Evolutionary conservation across 2,888 invertebrate species (phyloP).

Genomic region (Bhutanitis thaidina): DNA sequence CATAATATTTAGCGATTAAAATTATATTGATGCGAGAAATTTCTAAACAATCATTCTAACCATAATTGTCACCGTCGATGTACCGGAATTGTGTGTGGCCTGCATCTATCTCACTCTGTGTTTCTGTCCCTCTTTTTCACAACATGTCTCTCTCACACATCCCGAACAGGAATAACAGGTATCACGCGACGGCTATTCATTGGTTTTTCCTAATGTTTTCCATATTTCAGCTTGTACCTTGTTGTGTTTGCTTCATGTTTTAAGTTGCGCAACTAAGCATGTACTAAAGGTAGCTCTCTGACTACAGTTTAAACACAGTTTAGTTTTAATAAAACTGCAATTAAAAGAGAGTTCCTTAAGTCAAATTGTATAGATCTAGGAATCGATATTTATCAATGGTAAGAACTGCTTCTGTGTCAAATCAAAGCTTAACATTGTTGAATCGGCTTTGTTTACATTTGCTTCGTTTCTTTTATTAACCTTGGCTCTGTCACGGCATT

Average conservation of each 20-base stretch:
- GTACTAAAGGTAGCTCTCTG: not conserved
- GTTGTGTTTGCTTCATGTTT: constrained; percentile 57
- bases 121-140: constrained; percentile 77
- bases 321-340: not conserved
- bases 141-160: constrained; percentile 76
- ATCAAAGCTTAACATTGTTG: not conserved
- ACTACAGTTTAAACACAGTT: not conserved
- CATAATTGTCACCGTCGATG: constrained; percentile 14
- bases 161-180: constrained; percentile 78
- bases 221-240: constrained; percentile 61
- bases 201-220: constrained; percentile 43
- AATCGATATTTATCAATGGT: not conserved
- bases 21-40: constrained; percentile 2
- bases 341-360: not conserved
- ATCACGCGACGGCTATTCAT: constrained; percentile 59
- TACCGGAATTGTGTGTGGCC: constrained; percentile 54
- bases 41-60: constrained; percentile 1
- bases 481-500: not conserved
- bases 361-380: not conserved
- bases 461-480: constrained; percentile 1
- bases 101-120: constrained; percentile 78
- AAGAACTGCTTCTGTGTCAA: not conserved
- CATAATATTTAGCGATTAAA: too few relatives aligned
- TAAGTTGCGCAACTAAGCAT: not conserved
- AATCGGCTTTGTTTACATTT: constrained; percentile 6